Evolutionary conservation across 37 sponge, comb jelly and placozoan species (phyloP).

Genomic region (Beroe forskalii): DNA sequence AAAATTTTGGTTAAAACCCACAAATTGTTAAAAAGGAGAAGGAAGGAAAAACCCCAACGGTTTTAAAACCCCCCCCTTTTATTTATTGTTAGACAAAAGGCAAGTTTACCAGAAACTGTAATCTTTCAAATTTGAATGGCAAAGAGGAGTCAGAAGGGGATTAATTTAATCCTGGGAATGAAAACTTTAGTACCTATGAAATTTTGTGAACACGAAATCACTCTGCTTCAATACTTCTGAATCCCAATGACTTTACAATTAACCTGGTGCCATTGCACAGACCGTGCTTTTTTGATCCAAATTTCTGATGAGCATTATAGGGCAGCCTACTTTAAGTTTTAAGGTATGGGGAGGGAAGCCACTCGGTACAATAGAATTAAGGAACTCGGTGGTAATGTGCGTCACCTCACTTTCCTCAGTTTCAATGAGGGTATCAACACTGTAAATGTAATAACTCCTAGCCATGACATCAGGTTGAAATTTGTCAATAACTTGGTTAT

Average conservation of each 20-base stretch:
- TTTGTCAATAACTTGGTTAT: not conserved
- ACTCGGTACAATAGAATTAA: constrained; percentile 47
- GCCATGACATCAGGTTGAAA: not conserved
- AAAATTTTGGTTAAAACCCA: too few relatives aligned
- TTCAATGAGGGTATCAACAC: constrained; percentile 15
- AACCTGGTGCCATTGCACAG: constrained; percentile 65
- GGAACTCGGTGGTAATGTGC: too few relatives aligned
- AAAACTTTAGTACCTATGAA: not conserved
- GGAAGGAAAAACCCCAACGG: not conserved
- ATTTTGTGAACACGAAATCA: not conserved
- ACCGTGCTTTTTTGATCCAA: constrained; percentile 37
- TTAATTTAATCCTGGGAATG: constrained; percentile 3
- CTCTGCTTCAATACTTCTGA: constrained; percentile 21
- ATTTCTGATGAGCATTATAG: too few relatives aligned
- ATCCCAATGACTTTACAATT: not conserved
- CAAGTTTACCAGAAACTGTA: constrained; percentile 11
- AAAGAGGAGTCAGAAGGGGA: not conserved
- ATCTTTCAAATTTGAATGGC: too few relatives aligned
- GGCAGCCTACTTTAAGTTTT: too few relatives aligned
- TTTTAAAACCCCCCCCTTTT: constrained; percentile 49
- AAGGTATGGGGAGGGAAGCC: constrained; percentile 11
- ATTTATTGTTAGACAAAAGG: constrained; percentile 54
- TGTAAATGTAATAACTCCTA: not conserved
- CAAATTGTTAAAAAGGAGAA: not conserved
- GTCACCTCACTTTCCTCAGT: too few relatives aligned